Base-by-base conservation (phyloP, 1,140 invertebrate species). In the Physella acuta region DNA sequence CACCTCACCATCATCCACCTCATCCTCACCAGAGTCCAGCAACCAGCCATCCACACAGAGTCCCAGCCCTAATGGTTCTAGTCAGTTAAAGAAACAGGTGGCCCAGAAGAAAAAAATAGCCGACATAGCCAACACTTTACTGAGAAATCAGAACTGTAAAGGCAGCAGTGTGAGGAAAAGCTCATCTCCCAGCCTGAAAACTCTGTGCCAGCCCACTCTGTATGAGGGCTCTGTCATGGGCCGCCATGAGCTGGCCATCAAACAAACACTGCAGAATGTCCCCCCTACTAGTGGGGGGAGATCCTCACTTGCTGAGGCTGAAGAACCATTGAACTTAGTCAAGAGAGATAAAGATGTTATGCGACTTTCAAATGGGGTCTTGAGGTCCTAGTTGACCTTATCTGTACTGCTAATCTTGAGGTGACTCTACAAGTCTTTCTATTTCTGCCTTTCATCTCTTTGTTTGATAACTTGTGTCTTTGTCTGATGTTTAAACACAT, bases 51-150 rank as follows among this genome's bases (percentile, higher is more conserved):
- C 33, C n/a, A 24, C 36, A 24, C 16, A 20, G 28, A 61, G 33
- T 8, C 59, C 36, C 2, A 44, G 31, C 28, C 37, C 59, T 24
- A 61, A 36, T 26, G 36, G 36, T 14, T 11, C 59, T 61, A 61
- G 17, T 28, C 4, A 39, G 16, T 24, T 30, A n/a, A 44, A 28
- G 20, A 36, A 44, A 44, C n/a, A n/a, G 39, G 5, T 2, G 36
- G 39, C 33, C 16, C 62, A 64, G 30, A 71, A 71, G 36, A 71
- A 62, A 39, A 71, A 62, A 39, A 71, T 71, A 30, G 44, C 59
- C 8, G 65, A 71, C 65, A 71, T 71, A 16, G 70, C 70, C 51
- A 71, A 71, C 65, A 56, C 65, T 3, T 26, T 71, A 30, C 70
- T 66, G 30, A 53, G 61, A 26, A 60, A 62, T 28, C 17, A 66